These are phyloP conservation scores for Nomada lathburiana DNA, from an alignment of 2,888 invertebrate species.

Conservation along the genomic window DNA sequence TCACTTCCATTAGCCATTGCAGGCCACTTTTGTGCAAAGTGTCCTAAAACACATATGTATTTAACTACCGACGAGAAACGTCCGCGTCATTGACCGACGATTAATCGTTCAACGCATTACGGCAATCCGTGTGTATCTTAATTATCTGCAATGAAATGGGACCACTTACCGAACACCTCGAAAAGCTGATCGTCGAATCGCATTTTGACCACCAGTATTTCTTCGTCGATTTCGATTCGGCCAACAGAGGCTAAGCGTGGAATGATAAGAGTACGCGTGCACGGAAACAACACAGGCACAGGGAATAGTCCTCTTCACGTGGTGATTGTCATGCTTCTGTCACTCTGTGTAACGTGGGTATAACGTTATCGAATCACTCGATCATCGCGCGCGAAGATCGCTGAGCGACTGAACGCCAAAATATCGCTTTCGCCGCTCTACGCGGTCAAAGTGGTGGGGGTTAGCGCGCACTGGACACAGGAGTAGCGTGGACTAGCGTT, in stretches of 20 bases:
- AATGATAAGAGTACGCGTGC: background rate
- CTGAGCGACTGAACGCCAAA: constrained; percentile 42
- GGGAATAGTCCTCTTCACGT: constrained; percentile 36
- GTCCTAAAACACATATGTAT: no score
- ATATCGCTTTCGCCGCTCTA: background rate
- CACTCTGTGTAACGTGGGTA: constrained; percentile 10
- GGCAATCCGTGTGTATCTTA: background rate
- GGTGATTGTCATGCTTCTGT: constrained; percentile 49
- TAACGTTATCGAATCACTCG: background rate
- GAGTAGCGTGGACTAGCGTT: no score
- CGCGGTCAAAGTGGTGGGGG: background rate
- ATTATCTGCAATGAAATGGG: background rate
- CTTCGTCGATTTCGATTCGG: background rate
- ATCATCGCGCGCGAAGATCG: constrained; percentile 53
- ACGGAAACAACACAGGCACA: constrained; percentile 37
- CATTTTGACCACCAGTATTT: constrained; percentile 64
- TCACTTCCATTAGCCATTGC: no score
- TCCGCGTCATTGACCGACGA: no score
- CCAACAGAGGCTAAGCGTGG: background rate
- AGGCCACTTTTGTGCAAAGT: no score
- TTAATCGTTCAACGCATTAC: no score
- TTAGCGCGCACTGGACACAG: background rate
- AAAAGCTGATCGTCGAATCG: constrained; percentile 81
- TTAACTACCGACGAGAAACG: no score
- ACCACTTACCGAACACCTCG: constrained; percentile 77